These are phyloP conservation scores for Maconellicoccus hirsutus DNA, from an alignment of 1,140 invertebrate species.

Conservation along the genomic window DNA sequence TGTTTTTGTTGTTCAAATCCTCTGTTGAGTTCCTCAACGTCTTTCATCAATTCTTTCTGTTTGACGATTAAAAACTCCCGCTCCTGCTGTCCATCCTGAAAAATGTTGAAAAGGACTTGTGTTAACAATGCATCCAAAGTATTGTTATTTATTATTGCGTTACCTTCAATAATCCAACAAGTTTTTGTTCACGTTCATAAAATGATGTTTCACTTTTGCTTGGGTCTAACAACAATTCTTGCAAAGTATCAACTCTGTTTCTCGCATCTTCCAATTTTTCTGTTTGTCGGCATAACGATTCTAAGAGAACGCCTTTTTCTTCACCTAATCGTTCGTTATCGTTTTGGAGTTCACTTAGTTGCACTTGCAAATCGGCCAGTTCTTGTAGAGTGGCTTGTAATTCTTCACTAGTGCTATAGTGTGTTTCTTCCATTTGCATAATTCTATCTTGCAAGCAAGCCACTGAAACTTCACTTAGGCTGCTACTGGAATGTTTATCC, in stretches of 20 bases:
- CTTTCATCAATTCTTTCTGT: conserved; percentile 60
- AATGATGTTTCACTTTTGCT: conserved; percentile 37
- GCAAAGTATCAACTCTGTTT: conserved; percentile 56
- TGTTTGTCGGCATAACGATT: conserved; percentile 82
- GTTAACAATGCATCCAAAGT: too few relatives aligned
- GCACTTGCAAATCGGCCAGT: conserved; percentile 73
- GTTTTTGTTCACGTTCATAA: conserved; percentile 65
- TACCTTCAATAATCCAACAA: conserved; percentile 73
- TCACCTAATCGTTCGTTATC: conserved; percentile 77
- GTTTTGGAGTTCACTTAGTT: conserved; percentile 70
- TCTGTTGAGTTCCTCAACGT: conserved; percentile 44
- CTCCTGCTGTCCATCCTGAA: conserved; percentile 64
- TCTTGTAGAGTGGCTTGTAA: conserved; percentile 88
- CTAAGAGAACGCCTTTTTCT: conserved; percentile 76
- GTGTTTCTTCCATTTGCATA: conserved; percentile 77
- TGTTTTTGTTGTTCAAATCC: conserved; percentile 40
- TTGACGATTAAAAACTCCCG: conserved; percentile 57
- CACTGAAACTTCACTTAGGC: conserved; percentile 77
- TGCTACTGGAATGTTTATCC: conserved; percentile 75
- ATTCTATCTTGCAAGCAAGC: conserved; percentile 86
- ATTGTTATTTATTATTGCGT: too few relatives aligned
- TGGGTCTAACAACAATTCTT: conserved; percentile 51
- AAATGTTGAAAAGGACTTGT: background rate
- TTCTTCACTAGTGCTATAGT: conserved; percentile 87
- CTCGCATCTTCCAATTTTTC: conserved; percentile 77